Conservation (phyloP, 2,888 invertebrate species). For the Acleris cristana region DNA sequence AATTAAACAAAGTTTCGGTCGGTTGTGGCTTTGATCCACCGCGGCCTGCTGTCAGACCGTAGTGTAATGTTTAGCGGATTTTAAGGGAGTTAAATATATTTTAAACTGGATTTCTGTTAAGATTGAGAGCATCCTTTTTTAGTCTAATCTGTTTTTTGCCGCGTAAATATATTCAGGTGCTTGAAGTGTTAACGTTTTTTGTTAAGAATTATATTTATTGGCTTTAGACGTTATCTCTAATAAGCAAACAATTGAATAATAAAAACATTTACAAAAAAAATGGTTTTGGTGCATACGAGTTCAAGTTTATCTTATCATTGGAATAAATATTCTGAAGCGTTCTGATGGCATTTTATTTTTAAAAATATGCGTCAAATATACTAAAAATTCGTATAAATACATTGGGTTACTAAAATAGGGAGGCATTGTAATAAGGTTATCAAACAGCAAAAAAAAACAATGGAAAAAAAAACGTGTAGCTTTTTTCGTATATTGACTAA, state of each 20-base stretch:
- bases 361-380: background rate
- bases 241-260: too few species aligned
- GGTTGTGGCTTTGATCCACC: slow-evolving; percentile 38
- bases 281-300: background rate
- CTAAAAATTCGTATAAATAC: too few species aligned
- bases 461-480: background rate
- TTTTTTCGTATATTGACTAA: slow-evolving; percentile 11
- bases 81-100: background rate
- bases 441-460: background rate
- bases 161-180: too few species aligned
- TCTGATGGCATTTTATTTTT: background rate
- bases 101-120: background rate
- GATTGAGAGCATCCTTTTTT: background rate
- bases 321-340: slow-evolving; percentile 5
- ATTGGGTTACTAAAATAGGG: too few species aligned
- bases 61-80: slow-evolving; percentile 40
- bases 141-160: too few species aligned
- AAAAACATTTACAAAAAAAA: background rate
- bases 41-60: slow-evolving; percentile 44
- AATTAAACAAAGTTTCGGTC: slow-evolving; percentile 33
- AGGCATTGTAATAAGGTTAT: too few species aligned
- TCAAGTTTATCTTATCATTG: background rate
- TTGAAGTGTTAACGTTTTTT: too few species aligned
- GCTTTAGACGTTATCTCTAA: too few species aligned
- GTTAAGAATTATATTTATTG: too few species aligned